Evolutionary conservation across 37 sponge, comb jelly and placozoan genomes (phyloP).

Genomic region (Haliclona indistincta): DNA sequence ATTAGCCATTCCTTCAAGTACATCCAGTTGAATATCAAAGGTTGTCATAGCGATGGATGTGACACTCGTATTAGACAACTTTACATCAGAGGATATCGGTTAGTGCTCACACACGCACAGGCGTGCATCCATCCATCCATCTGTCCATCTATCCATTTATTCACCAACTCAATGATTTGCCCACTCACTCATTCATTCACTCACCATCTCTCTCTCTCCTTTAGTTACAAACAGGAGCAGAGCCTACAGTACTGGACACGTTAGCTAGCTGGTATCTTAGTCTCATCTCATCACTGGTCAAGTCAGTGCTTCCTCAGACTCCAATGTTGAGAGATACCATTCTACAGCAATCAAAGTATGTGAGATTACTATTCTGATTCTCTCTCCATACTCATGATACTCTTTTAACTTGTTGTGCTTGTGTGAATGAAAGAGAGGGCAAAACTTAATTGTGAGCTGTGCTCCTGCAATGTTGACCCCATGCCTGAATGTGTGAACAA

Average conservation of each 20-base stretch:
- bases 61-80: conserved; percentile 75
- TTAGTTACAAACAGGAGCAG: conserved; percentile 16
- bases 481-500: no score
- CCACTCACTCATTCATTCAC: no score
- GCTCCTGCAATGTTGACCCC: no score
- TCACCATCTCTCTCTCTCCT: neutral
- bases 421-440: neutral
- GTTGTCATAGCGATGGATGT: conserved; percentile 88
- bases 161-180: no score
- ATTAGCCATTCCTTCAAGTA: conserved; percentile 39
- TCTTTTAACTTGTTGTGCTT: neutral
- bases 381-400: neutral
- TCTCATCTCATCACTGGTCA: conserved; percentile 57
- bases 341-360: conserved; percentile 73
- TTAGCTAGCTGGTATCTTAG: conserved; percentile 69
- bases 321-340: conserved; percentile 65
- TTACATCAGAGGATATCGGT: conserved; percentile 74
- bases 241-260: conserved; percentile 69
- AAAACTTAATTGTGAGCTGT: no score
- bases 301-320: conserved; percentile 65
- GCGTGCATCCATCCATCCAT: neutral
- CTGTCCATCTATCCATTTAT: no score
- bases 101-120: neutral
- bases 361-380: neutral
- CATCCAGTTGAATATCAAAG: conserved; percentile 73